Base-by-base conservation (phyloP, 2,888 invertebrate species). In the Altica lythri region DNA sequence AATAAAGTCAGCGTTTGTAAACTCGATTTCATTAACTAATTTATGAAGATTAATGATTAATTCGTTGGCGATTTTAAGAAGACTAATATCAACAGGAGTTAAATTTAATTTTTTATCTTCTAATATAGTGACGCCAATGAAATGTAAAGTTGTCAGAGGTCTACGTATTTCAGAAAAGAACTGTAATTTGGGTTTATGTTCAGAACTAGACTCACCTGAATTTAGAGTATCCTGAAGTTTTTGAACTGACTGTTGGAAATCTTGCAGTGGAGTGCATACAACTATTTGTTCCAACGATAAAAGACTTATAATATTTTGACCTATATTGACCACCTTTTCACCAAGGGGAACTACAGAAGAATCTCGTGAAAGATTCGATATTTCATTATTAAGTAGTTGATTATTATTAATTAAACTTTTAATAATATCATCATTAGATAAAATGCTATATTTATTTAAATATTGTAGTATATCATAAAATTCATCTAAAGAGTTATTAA, bases 111-210 rank as follows among this genome's bases (percentile, higher is more conserved):
- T 69, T 48, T 73, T 72, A 10, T 69, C 71, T 52, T 73, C 70
- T 27, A 75, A 60, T 38, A 72, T 65, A 43, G 66, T 74, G 2
- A 70, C 68, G 10, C 68, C 64, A 6, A 74, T 70, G 56, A 74
- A 74, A 51, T 75, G 73, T 4, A 77, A 53, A 0, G 74, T 68
- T 2, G 72, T 72, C 2, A 75, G 52, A 10, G 76, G 75, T 54
- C 73, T 63, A 18, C 72, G 74, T 30, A 76, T 32, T 60, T 75
- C 74, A 9, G 59, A 60, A 5, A 65, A 50, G 5, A 72, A 57
- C 16, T 71, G 64, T 62, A 68, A 70, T 42, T 68, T 67, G 8
- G 59, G 53, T 57, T 69, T 72, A 45, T 61, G 64, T 45, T 70
- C 65, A 4, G 62, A 43, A 13, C 55, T 59, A 19, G 65, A 44